Percentiles rank a stretch among this genome's conserved stretches.
These are phyloP conservation scores for Polydrusus tereticollis DNA, from an alignment of 2,888 invertebrate genomes.

Conservation along the genomic window DNA sequence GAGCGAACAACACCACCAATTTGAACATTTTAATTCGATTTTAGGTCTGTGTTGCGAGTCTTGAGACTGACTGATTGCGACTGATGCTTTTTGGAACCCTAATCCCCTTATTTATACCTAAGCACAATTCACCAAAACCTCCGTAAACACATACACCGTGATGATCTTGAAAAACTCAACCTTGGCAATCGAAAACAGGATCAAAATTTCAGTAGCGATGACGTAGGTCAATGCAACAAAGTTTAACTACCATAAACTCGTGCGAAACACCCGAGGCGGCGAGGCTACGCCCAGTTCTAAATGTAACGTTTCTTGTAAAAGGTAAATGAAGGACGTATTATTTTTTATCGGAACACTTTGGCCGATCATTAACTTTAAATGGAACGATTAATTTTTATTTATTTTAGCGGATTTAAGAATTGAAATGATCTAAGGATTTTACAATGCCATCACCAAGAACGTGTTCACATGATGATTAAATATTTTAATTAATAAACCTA, in stretches of 20 bases:
- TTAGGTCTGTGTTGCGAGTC: slow-evolving; percentile 57
- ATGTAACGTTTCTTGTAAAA: slow-evolving; percentile 33
- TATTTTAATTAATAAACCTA: too few relatives aligned
- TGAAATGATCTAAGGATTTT: neutral
- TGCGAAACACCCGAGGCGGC: slow-evolving; percentile 18
- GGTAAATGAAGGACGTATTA: slow-evolving; percentile 33
- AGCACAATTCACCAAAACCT: slow-evolving; percentile 22
- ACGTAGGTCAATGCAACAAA: slow-evolving; percentile 34
- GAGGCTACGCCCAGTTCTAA: slow-evolving; percentile 34
- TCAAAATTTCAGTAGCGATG: slow-evolving; percentile 44
- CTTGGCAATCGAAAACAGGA: slow-evolving; percentile 49
- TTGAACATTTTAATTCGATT: slow-evolving; percentile 58
- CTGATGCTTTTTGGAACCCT: slow-evolving; percentile 45
- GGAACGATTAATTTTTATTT: neutral
- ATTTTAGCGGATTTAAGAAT: neutral
- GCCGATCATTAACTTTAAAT: slow-evolving; percentile 1
- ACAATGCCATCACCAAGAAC: too few relatives aligned
- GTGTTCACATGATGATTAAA: too few relatives aligned
- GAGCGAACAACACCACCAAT: slow-evolving; percentile 70
- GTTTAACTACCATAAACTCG: slow-evolving; percentile 22
- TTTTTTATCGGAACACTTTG: slow-evolving; percentile 7
- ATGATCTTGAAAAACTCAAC: slow-evolving; percentile 44
- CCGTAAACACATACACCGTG: slow-evolving; percentile 10
- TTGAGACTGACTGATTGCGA: slow-evolving; percentile 53
- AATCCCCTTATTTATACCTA: slow-evolving; percentile 39